Percentiles rank a stretch among this genome's conserved stretches.
phyloP scores from a whole-genome alignment of 2,888 invertebrate genomes.

The Tortrix viridana region DNA sequence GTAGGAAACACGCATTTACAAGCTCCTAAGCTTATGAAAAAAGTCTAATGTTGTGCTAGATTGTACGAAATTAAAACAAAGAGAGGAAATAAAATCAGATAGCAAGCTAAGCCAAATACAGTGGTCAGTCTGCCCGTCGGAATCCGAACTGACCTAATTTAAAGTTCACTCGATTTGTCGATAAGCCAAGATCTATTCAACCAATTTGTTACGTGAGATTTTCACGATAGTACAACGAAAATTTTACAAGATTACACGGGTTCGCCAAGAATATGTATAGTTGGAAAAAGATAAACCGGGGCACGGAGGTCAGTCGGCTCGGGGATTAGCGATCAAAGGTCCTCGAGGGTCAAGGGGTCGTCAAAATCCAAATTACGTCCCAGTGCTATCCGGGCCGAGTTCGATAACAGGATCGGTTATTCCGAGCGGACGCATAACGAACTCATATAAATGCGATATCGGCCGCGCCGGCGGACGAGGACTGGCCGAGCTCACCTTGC shows the following conservation, averaged over 20 bases:
- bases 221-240: no score
- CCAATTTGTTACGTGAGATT: background rate
- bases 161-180: slow-evolving; percentile 29
- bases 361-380: slow-evolving; percentile 55
- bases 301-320: slow-evolving; percentile 21
- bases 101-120: slow-evolving; percentile 40
- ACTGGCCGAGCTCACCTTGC: slow-evolving; percentile 52
- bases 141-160: slow-evolving; percentile 26
- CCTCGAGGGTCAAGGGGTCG: slow-evolving; percentile 51
- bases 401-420: slow-evolving; percentile 54
- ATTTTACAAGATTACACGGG: slow-evolving; percentile 22
- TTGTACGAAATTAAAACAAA: slow-evolving; percentile 5
- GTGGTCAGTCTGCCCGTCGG: slow-evolving; percentile 40
- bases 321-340: slow-evolving; percentile 47
- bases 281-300: slow-evolving; percentile 21
- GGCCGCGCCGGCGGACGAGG: slow-evolving; percentile 47
- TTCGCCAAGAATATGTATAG: slow-evolving; percentile 32
- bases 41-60: background rate
- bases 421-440: slow-evolving; percentile 55
- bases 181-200: slow-evolving; percentile 3
- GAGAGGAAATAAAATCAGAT: slow-evolving; percentile 23
- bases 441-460: slow-evolving; percentile 68
- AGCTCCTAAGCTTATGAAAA: background rate
- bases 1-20: background rate
- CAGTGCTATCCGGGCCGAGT: slow-evolving; percentile 45